Conservation (phyloP, 2,797 vertebrate species). For the Typhlichthys subterraneus region DNA sequence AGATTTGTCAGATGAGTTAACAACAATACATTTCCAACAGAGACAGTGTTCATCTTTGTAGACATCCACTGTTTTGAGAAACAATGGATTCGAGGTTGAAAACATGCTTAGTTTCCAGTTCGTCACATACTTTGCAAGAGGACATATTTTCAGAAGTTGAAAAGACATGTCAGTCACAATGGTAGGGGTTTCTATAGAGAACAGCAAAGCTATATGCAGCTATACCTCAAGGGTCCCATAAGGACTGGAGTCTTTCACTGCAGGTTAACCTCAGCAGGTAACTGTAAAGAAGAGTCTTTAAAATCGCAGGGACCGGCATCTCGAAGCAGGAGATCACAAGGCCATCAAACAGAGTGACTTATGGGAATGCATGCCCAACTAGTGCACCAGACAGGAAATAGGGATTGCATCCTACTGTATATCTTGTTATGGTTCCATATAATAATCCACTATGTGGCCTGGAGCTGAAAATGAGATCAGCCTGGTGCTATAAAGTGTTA, state of each 20-base stretch:
- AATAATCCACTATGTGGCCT: too few species aligned
- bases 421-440: too few species aligned
- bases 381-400: background rate
- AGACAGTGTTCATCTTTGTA: too few species aligned
- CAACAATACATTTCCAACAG: too few species aligned
- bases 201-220: constrained; percentile 56
- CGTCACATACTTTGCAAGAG: too few species aligned
- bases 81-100: too few species aligned
- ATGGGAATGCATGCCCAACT: constrained; percentile 7
- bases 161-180: constrained; percentile 26
- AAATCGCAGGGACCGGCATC: constrained; percentile 29
- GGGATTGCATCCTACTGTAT: too few species aligned
- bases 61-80: too few species aligned
- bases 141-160: too few species aligned
- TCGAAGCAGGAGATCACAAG: constrained; percentile 13
- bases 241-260: constrained; percentile 54
- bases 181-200: constrained; percentile 30
- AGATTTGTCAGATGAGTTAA: too few species aligned
- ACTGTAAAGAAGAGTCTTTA: constrained; percentile 35
- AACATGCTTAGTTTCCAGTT: too few species aligned
- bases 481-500: background rate
- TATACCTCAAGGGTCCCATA: constrained; percentile 42
- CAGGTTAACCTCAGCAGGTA: constrained; percentile 63
- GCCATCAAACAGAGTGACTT: constrained; percentile 28
- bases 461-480: too few species aligned